Evolutionary conservation across 2,797 vertebrate species (phyloP), one percentile per base, ranked within the genome.

Genomic region (Poecilia wingei): DNA sequence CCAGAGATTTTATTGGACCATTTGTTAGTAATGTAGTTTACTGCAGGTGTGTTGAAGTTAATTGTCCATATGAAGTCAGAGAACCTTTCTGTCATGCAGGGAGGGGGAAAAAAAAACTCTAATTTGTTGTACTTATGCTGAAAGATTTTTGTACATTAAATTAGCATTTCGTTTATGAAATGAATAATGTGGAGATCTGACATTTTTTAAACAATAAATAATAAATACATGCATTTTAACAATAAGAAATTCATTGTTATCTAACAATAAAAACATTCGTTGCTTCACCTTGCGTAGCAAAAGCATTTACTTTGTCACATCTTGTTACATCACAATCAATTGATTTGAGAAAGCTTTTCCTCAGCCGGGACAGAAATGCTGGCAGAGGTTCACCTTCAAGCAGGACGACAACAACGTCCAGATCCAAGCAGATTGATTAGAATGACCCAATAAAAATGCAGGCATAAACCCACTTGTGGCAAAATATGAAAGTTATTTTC

Each of bases 91-190:
- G 8, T 61, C 6, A 76, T 59, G 10, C 41, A 64, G 57, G 57
- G 31, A 31, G 31, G 33, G 39, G 7, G 7, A 41, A 64, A 57
- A 20, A 79, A 80, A 74, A 18, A 6, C 57, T 9, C 77, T 45
- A 36, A n/a, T 77, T 46, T 70, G 5, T 68, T 68, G 9, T 43
- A 28, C 82, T 76, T 85, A 51, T 81, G 77, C 55, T 74, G n/a
- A 28, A 41, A 80, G 33, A 22, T 39, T 33, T 53, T 53, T 86
- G 20, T 72, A 79, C 87, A 75, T 25, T 73, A 78, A 57, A 25
- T 88, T 86, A 88, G 14, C 76, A 82, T 72, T 64, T 14, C 86
- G 74, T 72, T 80, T 79, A 10, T 82, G 51, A 90, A 39, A 89
- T 83, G 90, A 86, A 87, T 79, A 53, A 82, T 86, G 78, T 80